Conservation (phyloP, 2,113 vertebrate genomes). For the Lasiurus cinereus region DNA sequence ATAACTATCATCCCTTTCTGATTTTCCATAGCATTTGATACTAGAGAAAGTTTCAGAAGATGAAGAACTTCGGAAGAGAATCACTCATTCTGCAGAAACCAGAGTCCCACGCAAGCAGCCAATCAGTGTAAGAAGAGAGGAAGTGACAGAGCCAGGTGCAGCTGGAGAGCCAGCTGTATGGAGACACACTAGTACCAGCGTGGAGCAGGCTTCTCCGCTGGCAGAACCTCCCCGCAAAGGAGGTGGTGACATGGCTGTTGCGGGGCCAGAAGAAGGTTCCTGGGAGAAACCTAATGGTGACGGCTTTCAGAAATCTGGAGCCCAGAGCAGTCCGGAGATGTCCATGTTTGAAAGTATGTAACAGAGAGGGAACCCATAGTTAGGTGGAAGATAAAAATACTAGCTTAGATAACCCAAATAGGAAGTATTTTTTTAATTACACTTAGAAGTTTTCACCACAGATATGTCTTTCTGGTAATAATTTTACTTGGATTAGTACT, state of each 20-base stretch:
- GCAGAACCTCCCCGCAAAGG: background rate
- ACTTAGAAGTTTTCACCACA: background rate
- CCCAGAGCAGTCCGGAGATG: slow-evolving; percentile 78
- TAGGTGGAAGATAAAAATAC: background rate
- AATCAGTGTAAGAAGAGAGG: slow-evolving; percentile 77
- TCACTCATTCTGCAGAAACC: slow-evolving; percentile 86
- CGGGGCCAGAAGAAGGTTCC: slow-evolving; percentile 78
- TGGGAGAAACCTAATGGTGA: slow-evolving; percentile 77
- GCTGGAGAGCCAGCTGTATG: slow-evolving; percentile 56
- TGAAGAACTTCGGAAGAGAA: slow-evolving; percentile 87
- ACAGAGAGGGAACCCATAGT: background rate
- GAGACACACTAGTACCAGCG: slow-evolving; percentile 19
- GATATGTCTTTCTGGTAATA: slow-evolving; percentile 11
- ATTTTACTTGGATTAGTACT: slow-evolving; percentile 48
- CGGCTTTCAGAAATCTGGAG: slow-evolving; percentile 27
- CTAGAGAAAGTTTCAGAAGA: slow-evolving; percentile 91
- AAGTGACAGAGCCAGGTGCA: background rate
- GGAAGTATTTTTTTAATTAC: slow-evolving; percentile 49
- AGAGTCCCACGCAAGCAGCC: slow-evolving; percentile 89
- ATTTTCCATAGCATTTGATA: slow-evolving; percentile 89
- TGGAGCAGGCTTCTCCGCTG: background rate
- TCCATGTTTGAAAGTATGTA: slow-evolving; percentile 93
- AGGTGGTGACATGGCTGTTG: slow-evolving; percentile 24
- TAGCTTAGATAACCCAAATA: slow-evolving; percentile 20
- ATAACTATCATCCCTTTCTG: background rate